phyloP scores from a whole-genome alignment of 2,888 invertebrate genomes.

The Zygogramma bicolorata region DNA sequence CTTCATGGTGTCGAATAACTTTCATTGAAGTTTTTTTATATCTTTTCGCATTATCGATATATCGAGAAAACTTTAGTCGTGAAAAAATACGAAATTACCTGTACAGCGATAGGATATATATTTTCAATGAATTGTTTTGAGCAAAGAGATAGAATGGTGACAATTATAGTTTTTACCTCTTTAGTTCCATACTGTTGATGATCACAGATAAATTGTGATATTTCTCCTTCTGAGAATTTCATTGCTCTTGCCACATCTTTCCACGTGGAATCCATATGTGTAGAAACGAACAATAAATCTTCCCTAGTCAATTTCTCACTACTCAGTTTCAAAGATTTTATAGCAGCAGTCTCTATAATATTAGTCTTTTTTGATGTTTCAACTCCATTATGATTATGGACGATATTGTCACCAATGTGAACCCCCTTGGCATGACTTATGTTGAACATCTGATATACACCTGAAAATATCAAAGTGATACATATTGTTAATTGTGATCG shows the following conservation, averaged over 20 bases:
- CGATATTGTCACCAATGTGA: constrained; percentile 41
- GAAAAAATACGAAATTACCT: too few relatives aligned
- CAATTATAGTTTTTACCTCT: constrained; percentile 67
- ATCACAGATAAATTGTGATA: constrained; percentile 71
- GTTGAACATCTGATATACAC: constrained; percentile 23
- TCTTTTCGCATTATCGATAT: too few relatives aligned
- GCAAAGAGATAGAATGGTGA: neutral
- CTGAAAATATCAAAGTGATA: neutral
- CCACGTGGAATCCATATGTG: constrained; percentile 74
- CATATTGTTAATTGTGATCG: too few relatives aligned
- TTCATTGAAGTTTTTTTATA: too few relatives aligned
- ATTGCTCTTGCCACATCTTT: constrained; percentile 70
- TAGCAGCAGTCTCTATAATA: constrained; percentile 43
- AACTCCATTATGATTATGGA: constrained; percentile 36
- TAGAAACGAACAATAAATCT: constrained; percentile 71
- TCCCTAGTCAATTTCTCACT: constrained; percentile 38
- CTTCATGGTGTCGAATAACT: too few relatives aligned
- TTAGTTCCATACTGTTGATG: constrained; percentile 69
- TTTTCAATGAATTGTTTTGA: too few relatives aligned
- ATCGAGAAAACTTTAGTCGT: too few relatives aligned
- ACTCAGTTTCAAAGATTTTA: constrained; percentile 34
- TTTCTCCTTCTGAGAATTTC: constrained; percentile 67
- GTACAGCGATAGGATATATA: too few relatives aligned
- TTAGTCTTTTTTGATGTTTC: constrained; percentile 47
- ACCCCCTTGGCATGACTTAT: constrained; percentile 41